A percentile compares a stretch with the other conserved stretches of the same genome.
phyloP scores from a whole-genome alignment of 2,888 invertebrate genomes.

The Galerucella pusilla region DNA sequence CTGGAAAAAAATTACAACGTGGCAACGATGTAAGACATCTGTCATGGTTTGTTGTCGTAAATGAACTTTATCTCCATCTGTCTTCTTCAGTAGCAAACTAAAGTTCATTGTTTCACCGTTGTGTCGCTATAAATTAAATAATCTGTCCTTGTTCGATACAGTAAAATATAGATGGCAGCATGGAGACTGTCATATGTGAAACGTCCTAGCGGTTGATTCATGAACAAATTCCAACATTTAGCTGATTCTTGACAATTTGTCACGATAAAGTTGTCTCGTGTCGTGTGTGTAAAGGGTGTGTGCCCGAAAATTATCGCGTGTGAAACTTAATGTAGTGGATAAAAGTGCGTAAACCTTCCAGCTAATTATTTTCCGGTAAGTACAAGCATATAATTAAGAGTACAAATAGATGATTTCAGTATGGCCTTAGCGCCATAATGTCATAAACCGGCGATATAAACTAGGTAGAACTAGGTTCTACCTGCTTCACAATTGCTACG shows the following conservation, averaged over 20 bases:
- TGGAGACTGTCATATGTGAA: conserved; percentile 11
- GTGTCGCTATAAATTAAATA: neutral
- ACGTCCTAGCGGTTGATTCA: conserved; percentile 23
- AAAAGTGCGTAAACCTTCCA: conserved; percentile 50
- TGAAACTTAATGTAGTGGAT: conserved; percentile 59
- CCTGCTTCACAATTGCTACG: conserved; percentile 26
- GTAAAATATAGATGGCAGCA: conserved; percentile 15
- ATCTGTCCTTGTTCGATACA: neutral
- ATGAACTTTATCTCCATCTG: too few relatives aligned
- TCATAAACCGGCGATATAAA: conserved; percentile 26
- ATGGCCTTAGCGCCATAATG: conserved; percentile 49
- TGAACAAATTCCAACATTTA: conserved; percentile 37
- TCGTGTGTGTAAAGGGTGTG: conserved; percentile 57
- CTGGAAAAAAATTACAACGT: too few relatives aligned
- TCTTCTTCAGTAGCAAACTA: too few relatives aligned
- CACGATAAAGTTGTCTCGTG: conserved; percentile 52
- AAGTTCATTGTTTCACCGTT: too few relatives aligned
- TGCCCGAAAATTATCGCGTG: conserved; percentile 54
- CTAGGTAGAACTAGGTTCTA: conserved; percentile 15
- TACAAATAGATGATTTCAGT: neutral
- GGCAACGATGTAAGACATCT: too few relatives aligned
- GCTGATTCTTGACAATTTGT: conserved; percentile 55
- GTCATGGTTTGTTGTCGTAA: too few relatives aligned
- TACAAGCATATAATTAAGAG: conserved; percentile 22
- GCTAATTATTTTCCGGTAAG: conserved; percentile 52